Conservation (phyloP, 2,113 vertebrate species). For the Formicarius rufipectus region DNA sequence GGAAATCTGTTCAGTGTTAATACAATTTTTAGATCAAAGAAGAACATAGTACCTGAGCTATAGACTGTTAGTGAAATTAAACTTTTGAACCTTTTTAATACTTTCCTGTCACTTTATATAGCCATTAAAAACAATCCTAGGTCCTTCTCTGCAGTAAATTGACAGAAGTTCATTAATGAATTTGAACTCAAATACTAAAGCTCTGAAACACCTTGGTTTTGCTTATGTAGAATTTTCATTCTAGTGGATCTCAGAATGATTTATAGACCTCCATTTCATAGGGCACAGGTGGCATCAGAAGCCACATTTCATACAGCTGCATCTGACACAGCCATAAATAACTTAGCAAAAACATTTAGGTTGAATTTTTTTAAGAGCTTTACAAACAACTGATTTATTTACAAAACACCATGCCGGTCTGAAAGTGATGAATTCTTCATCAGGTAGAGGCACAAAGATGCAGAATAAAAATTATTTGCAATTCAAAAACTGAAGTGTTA, state of each 20-base stretch:
- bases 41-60: background rate
- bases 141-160: background rate
- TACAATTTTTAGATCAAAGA: slow-evolving; percentile 6
- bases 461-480: background rate
- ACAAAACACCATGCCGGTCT: background rate
- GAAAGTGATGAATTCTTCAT: background rate
- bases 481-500: background rate
- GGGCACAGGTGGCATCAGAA: slow-evolving; percentile 13
- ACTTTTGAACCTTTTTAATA: background rate
- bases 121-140: background rate
- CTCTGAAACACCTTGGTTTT: background rate
- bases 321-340: background rate
- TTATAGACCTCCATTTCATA: background rate
- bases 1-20: background rate
- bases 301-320: background rate
- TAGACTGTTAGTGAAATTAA: background rate
- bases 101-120: background rate
- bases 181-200: background rate
- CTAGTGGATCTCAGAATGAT: background rate
- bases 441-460: background rate
- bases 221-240: background rate
- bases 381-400: slow-evolving; percentile 23
- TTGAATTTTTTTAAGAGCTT: background rate
- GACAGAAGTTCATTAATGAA: background rate
- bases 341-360: background rate